Evolutionary conservation across 37 sponge, comb jelly and placozoan species (phyloP).

Genomic region (Spongia lamella): DNA sequence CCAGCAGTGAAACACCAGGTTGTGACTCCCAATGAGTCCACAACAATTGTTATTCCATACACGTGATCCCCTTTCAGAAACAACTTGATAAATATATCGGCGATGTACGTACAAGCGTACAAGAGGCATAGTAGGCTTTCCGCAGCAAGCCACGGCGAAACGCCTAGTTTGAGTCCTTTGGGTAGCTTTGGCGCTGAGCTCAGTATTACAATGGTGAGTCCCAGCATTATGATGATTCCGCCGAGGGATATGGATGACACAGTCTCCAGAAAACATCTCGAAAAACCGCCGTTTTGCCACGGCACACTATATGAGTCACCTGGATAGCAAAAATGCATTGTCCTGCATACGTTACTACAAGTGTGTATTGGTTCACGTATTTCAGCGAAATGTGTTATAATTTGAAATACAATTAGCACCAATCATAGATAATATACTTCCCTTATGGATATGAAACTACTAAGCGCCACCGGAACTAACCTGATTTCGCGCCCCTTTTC

Average conservation of each 20-base stretch:
- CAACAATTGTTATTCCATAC: slow-evolving; percentile 61
- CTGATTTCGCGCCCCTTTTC: too few relatives aligned
- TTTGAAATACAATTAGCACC: background rate
- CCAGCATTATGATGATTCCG: slow-evolving; percentile 54
- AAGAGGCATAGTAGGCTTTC: slow-evolving; percentile 7
- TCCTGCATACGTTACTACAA: too few relatives aligned
- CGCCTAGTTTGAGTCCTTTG: background rate
- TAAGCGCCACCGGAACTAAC: too few relatives aligned
- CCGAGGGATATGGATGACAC: slow-evolving; percentile 41
- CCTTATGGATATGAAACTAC: too few relatives aligned
- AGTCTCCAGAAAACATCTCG: slow-evolving; percentile 67
- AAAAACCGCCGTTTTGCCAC: slow-evolving; percentile 64
- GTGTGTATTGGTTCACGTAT: too few relatives aligned
- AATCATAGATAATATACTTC: background rate
- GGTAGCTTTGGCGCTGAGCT: background rate
- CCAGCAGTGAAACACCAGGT: slow-evolving; percentile 55
- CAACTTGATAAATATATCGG: slow-evolving; percentile 38
- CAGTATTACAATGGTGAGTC: slow-evolving; percentile 44
- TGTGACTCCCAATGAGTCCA: slow-evolving; percentile 28
- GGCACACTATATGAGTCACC: slow-evolving; percentile 49
- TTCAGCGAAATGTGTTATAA: too few relatives aligned
- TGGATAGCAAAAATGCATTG: slow-evolving; percentile 67
- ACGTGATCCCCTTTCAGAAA: slow-evolving; percentile 43
- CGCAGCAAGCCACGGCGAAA: background rate
- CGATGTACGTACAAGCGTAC: slow-evolving; percentile 25